Evolutionary conservation across 2,797 vertebrate genomes (phyloP), one percentile per base, ranked within the genome.

Genomic region (Adrianichthys oophorus): DNA sequence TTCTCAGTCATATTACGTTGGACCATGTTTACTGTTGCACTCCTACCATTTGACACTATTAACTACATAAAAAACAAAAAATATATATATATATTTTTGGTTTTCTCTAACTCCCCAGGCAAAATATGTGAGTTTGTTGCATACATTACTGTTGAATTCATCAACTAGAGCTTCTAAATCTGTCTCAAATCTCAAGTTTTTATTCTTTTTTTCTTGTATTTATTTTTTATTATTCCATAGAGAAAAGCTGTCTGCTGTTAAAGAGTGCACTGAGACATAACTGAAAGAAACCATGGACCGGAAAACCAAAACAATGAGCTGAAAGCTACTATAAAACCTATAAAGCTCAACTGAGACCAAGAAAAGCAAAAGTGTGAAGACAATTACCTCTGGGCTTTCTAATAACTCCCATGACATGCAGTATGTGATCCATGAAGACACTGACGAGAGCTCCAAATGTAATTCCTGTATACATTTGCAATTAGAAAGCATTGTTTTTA

Each of bases 381-480:
- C 48, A 3, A 52, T 67, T 66, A 59, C 48, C 52, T 40, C 23
- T 41, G 50, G 18, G 32, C 17, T 52, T 21, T 21, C 10, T 47
- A 47, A 47, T 21, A 47, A 47, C 19, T 14, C 19, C 45, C 6
- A 15, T 47, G 18, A 47, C 45, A 15, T 6, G 19, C 15, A 1
- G 21, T 12, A 47, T 6, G 5, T 46, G 44, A 46, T 46, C 18
- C 7, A 47, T 21, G 14, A 15, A 47, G 19, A 7, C 45, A 47
- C 45, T 47, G 45, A 47, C 2, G 45, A 23, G 21, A 13, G 19
- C 45, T 21, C 7, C 18, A 47, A 23, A 47, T 41, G 14, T 43
- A 37, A 54, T 53, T 57, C 41, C 4, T 24, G 41, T 23, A 48
- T n/a, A 32, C 53, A 19, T 56, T 56, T 56, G 13, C 17, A 52